Conservation (phyloP, 2,888 invertebrate genomes). For the Apantesis nais region DNA sequence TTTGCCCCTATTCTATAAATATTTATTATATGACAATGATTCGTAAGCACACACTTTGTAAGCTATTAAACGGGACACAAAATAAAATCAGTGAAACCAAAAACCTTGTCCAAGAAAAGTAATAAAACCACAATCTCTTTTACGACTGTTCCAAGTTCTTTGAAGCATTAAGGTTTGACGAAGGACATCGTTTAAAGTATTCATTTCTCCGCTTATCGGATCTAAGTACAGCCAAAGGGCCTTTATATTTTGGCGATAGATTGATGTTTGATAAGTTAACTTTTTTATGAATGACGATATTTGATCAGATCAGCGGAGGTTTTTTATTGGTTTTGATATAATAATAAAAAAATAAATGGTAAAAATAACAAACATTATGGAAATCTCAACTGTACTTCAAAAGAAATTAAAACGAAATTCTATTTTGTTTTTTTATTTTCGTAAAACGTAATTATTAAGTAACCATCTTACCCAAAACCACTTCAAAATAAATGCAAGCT, state of each 20-base stretch:
- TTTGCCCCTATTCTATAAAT: not conserved
- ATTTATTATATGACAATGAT: slow-evolving; percentile 3
- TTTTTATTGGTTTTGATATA: not conserved
- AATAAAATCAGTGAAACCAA: slow-evolving; percentile 17
- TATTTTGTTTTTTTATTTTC: not conserved
- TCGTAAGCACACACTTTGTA: slow-evolving; percentile 17
- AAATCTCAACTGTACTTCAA: not conserved
- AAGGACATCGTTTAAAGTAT: slow-evolving; percentile 35
- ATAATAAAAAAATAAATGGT: not conserved
- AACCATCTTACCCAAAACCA: no score
- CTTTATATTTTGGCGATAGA: slow-evolving; percentile 19
- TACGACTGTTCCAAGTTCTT: slow-evolving; percentile 41
- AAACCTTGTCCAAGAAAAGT: slow-evolving; percentile 33
- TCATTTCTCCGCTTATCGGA: slow-evolving; percentile 10
- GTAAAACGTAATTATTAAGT: not conserved
- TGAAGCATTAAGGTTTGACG: slow-evolving; percentile 37
- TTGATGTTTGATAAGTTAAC: not conserved
- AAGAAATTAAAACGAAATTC: not conserved
- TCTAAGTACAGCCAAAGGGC: slow-evolving; percentile 9
- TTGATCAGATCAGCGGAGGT: not conserved
- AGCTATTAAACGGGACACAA: slow-evolving; percentile 15
- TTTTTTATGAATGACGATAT: slow-evolving; percentile 2
- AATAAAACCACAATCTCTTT: slow-evolving; percentile 42
- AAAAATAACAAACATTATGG: no score
- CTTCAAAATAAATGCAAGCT: not conserved